Base-by-base conservation (phyloP, 2,113 vertebrate species). In the human (Homo sapiens) region DNA sequence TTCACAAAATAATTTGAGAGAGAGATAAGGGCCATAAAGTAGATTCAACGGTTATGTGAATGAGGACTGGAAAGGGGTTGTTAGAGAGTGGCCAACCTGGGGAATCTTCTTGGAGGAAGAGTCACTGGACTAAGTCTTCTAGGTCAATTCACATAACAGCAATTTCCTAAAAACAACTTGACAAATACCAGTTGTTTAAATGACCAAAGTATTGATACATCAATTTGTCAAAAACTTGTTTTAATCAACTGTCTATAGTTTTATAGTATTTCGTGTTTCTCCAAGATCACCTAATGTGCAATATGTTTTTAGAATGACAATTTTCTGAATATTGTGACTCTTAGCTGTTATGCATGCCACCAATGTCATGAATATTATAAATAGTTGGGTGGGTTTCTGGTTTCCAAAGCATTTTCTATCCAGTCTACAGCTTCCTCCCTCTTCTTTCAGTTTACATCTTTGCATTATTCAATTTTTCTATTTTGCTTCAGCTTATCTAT, bases 401-500 rank as follows among this genome's bases (percentile, higher is more conserved):
- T 92, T 96, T 55, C 68, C 14, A 59, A 78, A 95, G 68, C 52
- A 72, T 81, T 97, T 92, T 87, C 9, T 30, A 38, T 43, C 43
- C 6, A 80, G 22, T 83, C 20, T 75, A 35, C 3, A 92, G 17
- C 25, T 38, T 66, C 80, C 25, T 80, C 64, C 88, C 66, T 25
- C 43, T 92, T 87, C 27, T 86, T n/a, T 70, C 30, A 73, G 30
- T 78, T 79, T 89, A 82, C 3, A 45, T 85, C 38, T 84, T 20
- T 90, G 11, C 75, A 64, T 80, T 48, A 13, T 96, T 96, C 35
- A 23, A 76, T 76, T 94, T 96, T 73, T 12, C 40, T 78, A 4
- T 90, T 87, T 90, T 75, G 7, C 35, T 50, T 90, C 64, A 73
- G 48, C 23, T 95, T 96, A 22, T 50, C 90, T 96, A 3, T 86